phyloP scores from a whole-genome alignment of 2,113 vertebrate genomes.

The Phaethon lepturus region DNA sequence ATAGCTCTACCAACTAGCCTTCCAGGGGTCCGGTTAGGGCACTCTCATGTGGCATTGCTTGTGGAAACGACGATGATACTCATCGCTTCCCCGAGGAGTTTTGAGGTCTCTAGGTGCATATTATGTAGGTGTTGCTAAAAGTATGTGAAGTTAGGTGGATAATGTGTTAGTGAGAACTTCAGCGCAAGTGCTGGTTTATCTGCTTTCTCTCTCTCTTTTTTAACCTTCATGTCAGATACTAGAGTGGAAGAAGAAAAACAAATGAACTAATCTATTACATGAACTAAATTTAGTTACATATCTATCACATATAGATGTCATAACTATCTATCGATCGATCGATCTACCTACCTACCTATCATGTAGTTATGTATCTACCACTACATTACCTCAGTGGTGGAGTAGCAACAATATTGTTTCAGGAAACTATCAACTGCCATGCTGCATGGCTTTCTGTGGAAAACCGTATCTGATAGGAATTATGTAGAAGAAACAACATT shows the following conservation, averaged over 20 bases:
- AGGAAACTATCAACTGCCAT: background rate
- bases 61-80: background rate
- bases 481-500: background rate
- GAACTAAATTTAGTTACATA: background rate
- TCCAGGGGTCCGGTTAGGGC: background rate
- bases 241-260: background rate
- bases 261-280: background rate
- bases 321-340: background rate
- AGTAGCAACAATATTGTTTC: background rate
- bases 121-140: background rate
- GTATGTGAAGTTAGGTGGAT: background rate
- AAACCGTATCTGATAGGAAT: background rate
- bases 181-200: background rate
- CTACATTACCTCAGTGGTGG: background rate
- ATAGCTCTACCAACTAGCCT: background rate
- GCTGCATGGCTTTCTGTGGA: background rate
- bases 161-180: background rate
- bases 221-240: background rate
- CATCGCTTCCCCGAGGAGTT: background rate
- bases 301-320: background rate
- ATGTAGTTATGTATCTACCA: background rate
- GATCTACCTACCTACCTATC: background rate
- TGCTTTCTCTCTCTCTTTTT: background rate
- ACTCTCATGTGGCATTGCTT: rapidly evolving
- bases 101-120: background rate